Evolutionary conservation across 1,140 invertebrate species (phyloP).

Genomic region (Atta cephalotes): DNA sequence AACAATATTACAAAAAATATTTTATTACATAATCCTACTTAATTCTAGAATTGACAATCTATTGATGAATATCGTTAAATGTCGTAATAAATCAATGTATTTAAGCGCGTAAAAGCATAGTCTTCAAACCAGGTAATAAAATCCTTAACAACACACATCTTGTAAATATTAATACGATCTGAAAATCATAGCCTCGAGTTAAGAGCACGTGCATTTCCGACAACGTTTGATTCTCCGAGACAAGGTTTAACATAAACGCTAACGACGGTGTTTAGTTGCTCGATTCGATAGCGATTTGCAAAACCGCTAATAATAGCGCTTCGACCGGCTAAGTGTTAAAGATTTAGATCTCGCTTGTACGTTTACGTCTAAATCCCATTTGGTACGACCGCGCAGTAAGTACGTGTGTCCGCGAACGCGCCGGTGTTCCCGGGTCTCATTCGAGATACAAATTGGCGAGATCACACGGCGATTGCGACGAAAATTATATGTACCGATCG

Average conservation of each 20-base stretch:
- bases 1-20: not conserved
- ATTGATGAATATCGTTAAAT: not conserved
- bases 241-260: slow-evolving; percentile 37
- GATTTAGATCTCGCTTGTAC: slow-evolving; percentile 31
- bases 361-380: slow-evolving; percentile 37
- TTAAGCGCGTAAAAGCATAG: not conserved
- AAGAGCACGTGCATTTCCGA: not conserved
- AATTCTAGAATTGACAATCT: not conserved
- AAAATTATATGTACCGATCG: slow-evolving; percentile 65
- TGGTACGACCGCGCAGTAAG: not conserved
- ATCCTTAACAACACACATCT: not conserved
- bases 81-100: not conserved
- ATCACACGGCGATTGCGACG: slow-evolving; percentile 48
- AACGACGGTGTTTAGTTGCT: slow-evolving; percentile 19
- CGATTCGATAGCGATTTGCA: not conserved
- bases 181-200: not conserved
- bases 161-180: slow-evolving; percentile 7
- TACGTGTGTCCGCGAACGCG: not conserved
- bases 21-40: not conserved
- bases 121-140: not conserved
- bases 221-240: not conserved
- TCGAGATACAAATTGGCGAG: slow-evolving; percentile 57
- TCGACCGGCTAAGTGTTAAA: slow-evolving; percentile 6
- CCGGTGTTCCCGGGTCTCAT: not conserved
- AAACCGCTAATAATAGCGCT: slow-evolving; percentile 41